These are phyloP conservation scores for Apostichopus leukothele DNA, from an alignment of 53 echinoderm and acorn worm species.

Conservation along the genomic window DNA sequence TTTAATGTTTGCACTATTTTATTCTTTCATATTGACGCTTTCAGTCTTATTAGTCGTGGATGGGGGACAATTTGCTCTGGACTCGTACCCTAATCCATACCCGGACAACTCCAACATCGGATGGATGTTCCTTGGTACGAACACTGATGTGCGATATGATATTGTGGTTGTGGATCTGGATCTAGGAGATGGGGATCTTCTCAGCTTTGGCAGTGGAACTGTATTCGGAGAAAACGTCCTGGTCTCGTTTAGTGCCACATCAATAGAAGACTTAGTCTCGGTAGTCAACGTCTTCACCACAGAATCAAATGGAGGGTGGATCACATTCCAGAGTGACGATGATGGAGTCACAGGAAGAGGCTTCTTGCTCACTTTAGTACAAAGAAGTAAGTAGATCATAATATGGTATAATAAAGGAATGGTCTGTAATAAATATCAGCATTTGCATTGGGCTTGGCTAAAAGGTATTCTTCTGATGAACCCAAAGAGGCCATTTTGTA, in stretches of 20 bases:
- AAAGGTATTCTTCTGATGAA: no score
- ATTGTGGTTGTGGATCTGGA: neutral
- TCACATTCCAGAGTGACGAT: neutral
- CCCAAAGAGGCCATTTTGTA: no score
- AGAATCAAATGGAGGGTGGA: neutral
- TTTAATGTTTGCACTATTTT: no score
- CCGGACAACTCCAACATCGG: neutral
- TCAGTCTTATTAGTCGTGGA: neutral
- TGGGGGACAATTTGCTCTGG: neutral
- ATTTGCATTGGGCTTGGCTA: no score
- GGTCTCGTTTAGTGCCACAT: neutral
- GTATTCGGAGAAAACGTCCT: constrained; percentile 2
- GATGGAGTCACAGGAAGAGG: neutral
- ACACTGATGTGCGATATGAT: neutral
- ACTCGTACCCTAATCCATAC: neutral
- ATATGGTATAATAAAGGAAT: no score
- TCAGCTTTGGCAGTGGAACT: neutral
- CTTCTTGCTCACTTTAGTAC: neutral
- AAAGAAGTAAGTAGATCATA: neutral
- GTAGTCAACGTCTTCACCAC: no score
- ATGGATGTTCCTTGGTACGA: neutral
- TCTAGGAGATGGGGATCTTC: neutral
- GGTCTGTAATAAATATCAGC: no score
- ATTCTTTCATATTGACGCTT: no score
- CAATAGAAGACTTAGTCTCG: neutral